Conservation (phyloP, 2,113 vertebrate species). For the Anseranas semipalmata region DNA sequence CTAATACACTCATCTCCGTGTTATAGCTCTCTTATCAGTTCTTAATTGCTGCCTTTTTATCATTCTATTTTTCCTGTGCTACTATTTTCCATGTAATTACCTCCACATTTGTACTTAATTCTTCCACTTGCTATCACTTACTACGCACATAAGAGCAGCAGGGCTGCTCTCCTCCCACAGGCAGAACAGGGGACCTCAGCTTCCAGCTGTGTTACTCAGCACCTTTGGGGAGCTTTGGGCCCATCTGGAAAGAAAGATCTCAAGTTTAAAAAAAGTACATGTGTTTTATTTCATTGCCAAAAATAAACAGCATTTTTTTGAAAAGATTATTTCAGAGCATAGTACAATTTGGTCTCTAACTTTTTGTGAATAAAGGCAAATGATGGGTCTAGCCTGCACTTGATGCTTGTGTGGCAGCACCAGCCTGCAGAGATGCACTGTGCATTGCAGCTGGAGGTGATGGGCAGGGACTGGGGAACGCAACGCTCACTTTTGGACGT, state of each 20-base stretch:
- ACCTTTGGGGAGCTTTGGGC: not conserved
- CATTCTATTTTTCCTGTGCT: not conserved
- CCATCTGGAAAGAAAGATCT: not conserved
- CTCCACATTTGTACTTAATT: not conserved
- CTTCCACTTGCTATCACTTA: not conserved
- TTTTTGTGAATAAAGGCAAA: not conserved
- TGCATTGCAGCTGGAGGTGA: accelerated
- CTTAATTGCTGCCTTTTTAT: not conserved
- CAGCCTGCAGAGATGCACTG: not conserved
- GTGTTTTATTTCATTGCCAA: not conserved
- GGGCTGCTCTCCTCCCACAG: not conserved
- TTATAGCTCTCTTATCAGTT: not conserved
- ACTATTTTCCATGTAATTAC: not conserved
- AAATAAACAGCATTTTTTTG: not conserved
- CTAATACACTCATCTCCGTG: not conserved
- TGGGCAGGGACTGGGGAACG: accelerated
- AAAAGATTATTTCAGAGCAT: not conserved
- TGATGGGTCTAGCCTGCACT: not conserved
- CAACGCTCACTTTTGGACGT: accelerated
- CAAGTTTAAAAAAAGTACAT: not conserved
- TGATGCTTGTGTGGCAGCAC: not conserved
- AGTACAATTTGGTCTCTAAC: not conserved
- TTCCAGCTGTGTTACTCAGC: not conserved
- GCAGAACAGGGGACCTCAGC: not conserved
- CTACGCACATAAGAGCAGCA: not conserved